Evolutionary conservation across 1,140 invertebrate species (phyloP).

Genomic region (Megalopta genalis): DNA sequence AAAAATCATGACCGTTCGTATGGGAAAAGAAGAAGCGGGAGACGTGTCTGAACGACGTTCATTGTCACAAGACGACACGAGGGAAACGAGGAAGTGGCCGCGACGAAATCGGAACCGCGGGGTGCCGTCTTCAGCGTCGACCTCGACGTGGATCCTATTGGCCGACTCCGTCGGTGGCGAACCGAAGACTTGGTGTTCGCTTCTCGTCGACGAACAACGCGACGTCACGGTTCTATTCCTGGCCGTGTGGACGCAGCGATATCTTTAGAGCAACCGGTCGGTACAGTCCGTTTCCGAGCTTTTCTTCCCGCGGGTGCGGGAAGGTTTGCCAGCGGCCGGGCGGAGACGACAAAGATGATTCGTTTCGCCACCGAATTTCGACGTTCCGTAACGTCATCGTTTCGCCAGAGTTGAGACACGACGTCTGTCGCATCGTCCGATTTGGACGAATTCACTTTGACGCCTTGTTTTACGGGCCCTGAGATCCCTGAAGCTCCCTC

Average conservation of each 20-base stretch:
- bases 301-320: constrained; percentile 47
- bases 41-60: neutral
- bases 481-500: too few species aligned
- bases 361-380: constrained; percentile 7
- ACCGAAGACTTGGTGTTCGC: constrained; percentile 42
- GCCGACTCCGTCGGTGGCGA: constrained; percentile 28
- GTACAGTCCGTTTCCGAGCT: constrained; percentile 63
- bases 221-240: constrained; percentile 75
- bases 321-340: constrained; percentile 36
- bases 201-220: constrained; percentile 59
- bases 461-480: too few species aligned
- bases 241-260: constrained; percentile 73
- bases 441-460: neutral
- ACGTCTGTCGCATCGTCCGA: neutral
- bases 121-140: constrained; percentile 25
- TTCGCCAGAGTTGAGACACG: neutral
- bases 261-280: constrained; percentile 72
- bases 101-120: constrained; percentile 18
- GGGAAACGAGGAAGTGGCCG: neutral
- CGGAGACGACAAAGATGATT: constrained; percentile 39
- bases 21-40: too few species aligned
- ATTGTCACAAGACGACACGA: neutral
- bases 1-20: too few species aligned
- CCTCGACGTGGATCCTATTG: constrained; percentile 44
- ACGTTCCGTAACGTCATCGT: constrained; percentile 8